Conservation (phyloP, 1,140 invertebrate species). For the Sipha flava region DNA sequence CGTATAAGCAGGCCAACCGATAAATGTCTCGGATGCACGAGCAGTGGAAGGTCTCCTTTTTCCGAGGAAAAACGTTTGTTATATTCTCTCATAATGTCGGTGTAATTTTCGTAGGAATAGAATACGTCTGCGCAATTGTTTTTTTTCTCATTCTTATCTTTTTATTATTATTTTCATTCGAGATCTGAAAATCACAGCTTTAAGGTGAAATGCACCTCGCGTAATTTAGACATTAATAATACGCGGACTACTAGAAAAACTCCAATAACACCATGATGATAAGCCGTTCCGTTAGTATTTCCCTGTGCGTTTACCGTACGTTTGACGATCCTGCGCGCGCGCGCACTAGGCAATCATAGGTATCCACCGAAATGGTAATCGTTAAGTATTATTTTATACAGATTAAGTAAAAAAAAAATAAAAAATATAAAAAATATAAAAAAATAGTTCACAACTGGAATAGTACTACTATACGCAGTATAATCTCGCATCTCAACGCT, state of each 20-base stretch:
- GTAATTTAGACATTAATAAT: not conserved
- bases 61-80: not conserved
- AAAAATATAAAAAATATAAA: no score
- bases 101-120: not conserved
- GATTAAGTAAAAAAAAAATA: not conserved
- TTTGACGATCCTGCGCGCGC: not conserved
- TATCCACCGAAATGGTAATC: not conserved
- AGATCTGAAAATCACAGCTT: not conserved
- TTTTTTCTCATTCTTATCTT: no score
- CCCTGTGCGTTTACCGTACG: not conserved
- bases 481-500: not conserved
- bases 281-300: not conserved
- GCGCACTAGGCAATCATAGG: not conserved
- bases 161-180: no score
- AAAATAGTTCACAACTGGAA: not conserved
- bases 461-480: no score
- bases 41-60: not conserved
- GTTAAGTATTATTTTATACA: not conserved
- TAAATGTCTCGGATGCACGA: constrained; percentile 1
- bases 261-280: not conserved
- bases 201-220: not conserved
- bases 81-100: not conserved
- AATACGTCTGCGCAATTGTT: not conserved
- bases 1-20: not conserved
- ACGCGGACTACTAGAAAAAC: not conserved